Base-by-base conservation (phyloP, 2,888 invertebrate genomes). In the Cerceris ruficornis region DNA sequence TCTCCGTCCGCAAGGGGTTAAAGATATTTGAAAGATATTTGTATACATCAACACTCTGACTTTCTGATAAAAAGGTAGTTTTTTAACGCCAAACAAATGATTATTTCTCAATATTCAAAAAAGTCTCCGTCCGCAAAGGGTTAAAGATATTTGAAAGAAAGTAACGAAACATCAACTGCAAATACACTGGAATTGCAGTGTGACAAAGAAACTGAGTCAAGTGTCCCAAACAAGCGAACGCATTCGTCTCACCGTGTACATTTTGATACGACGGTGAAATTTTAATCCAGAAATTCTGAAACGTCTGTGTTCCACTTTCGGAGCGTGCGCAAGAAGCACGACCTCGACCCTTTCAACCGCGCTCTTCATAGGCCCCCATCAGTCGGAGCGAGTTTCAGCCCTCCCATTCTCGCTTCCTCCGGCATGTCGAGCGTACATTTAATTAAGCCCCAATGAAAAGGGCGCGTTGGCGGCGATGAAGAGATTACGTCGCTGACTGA, bases 401-500 rank as follows among this genome's bases (percentile, higher is more conserved):
- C 81, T 77, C 68, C 79, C 74, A 77, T 62, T 79, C 85, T 81
- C 79, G 77, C 81, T 85, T 85, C 74, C 81, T 83, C 73, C 83
- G 75, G 75, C 80, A 78, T 75, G 85, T 81, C 83, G 76, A 73
- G 69, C 72, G 64, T 81, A 85, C 85, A 90, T 90, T 89, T 88
- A 90, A 90, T 90, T 89, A 89, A 89, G 85, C 83, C 82, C 85
- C 88, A 88, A 89, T 89, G 88, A 88, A 88, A 89, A 88, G 88
- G 86, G 90, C 83, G 86, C 75, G 87, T 82, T 82, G 81, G 80
- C 77, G 80, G 75, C 81, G 78, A 81, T 85, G 82, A 75, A 77
- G 77, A 84, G 84, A 84, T 84, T 84, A 80, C 80, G 75, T 73
- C 77, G 49, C 74, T 58, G 74, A 28, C 55, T 68, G 72, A 72